Base-by-base conservation (phyloP, 1,140 invertebrate genomes). In the Mamestra configurata region DNA sequence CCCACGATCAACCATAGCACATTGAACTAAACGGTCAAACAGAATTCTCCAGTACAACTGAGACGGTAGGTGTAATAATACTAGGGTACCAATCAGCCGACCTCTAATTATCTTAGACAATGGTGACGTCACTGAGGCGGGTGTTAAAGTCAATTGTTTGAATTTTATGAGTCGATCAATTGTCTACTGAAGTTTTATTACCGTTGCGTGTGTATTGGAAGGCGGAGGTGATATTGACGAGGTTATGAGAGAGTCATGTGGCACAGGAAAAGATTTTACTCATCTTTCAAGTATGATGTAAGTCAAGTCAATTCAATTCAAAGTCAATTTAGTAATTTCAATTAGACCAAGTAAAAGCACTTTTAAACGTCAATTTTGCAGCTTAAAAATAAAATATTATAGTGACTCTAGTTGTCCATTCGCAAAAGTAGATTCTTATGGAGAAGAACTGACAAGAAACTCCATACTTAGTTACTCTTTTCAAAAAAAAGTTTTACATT, bases 161-260 rank as follows among this genome's bases (percentile, higher is more conserved):
- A 27, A 5, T 57, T 57, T 24, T 57, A 57, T 57, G 22, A 57
- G 53, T 57, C 22, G 53, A 57, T 0, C 53, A 57, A 57, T 57
- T 57, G 22, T 27, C 11, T 57, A 13, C 22, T 27, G 10, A 5
- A 57, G 53, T 55, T 13, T 55, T 24, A 27, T 57, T 27, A 57
- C 13, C 24, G 22, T 57, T 27, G 53, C 0, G 11, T 57, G 4
- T 27, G 22, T 27, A 22, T 49, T 49, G 11, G 15, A 1, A 15
- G 11, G 13, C 15, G 5, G 27, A 31, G 43, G 15, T 49, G 1
- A 4, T 49, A 43, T 13, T 43, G 40, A 43, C 40, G 31, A 3
- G 31, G 31, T 35, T 7, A 7, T 35, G 31, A 7, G 37, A 11
- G 4, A 40, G 3, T 40, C 1, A 40, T 40, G 8, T 0, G 43